Evolutionary conservation across 35 echinoderm and acorn worm species (phyloP).

Genomic region (Diadema setosum): DNA sequence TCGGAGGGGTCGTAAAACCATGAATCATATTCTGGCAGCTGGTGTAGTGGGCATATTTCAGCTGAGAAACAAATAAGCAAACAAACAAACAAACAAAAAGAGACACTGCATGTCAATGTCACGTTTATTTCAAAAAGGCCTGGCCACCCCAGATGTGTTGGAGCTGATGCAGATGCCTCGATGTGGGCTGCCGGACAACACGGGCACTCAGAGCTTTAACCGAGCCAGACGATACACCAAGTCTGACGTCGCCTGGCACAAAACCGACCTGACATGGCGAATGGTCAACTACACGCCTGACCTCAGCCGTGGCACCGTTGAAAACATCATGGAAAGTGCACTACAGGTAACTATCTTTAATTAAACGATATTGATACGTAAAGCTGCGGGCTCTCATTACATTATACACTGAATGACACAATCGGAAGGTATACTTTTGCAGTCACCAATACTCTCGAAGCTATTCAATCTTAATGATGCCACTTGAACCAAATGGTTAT

Average conservation of each 20-base stretch:
- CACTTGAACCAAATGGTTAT: no score
- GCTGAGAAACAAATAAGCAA: no score
- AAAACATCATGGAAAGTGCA: neutral
- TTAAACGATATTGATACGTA: no score
- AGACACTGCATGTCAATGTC: neutral
- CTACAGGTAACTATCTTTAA: conserved; percentile 40
- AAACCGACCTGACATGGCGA: conserved; percentile 23
- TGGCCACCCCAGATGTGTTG: neutral
- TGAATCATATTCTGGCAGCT: neutral
- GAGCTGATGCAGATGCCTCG: conserved; percentile 42
- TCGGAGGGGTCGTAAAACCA: neutral
- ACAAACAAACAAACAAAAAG: no score
- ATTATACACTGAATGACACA: no score
- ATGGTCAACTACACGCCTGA: conserved; percentile 41
- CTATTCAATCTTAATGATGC: no score
- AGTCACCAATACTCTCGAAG: no score
- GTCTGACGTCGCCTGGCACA: conserved; percentile 10
- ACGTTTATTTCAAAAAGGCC: neutral
- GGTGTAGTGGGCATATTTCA: neutral
- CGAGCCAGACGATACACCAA: conserved; percentile 7
- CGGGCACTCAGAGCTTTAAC: neutral
- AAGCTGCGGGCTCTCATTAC: no score
- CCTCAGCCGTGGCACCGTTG: neutral
- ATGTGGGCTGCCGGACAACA: conserved; percentile 37
- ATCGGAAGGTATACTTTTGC: no score